phyloP scores from a whole-genome alignment of 1,140 invertebrate species.

The Metopolophium dirhodum region DNA sequence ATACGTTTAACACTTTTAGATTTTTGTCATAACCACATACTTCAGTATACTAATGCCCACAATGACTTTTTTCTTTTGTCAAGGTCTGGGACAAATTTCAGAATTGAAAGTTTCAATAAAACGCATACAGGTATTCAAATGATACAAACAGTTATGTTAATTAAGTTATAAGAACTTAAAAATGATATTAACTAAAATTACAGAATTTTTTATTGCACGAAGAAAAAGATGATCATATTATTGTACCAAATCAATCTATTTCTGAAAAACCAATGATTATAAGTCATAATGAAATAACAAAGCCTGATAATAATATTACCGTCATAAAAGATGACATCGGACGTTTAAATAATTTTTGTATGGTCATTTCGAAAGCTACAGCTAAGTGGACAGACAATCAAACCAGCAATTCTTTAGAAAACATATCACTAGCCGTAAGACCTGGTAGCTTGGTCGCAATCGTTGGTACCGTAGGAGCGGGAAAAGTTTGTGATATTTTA shows the following conservation, averaged over 20 bases:
- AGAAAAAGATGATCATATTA: conserved; percentile 64
- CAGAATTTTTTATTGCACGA: conserved; percentile 74
- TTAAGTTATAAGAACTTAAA: background rate
- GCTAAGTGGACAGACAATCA: conserved; percentile 70
- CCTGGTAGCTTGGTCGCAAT: conserved; percentile 75
- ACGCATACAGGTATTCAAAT: conserved; percentile 65
- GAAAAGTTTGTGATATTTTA: conserved; percentile 70
- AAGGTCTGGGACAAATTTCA: conserved; percentile 69
- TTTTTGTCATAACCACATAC: conserved; percentile 77
- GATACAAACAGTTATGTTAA: background rate
- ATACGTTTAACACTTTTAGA: conserved; percentile 61
- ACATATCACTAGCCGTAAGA: conserved; percentile 71
- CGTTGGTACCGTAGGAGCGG: conserved; percentile 82
- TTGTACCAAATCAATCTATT: background rate
- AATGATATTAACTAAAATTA: conserved; percentile 61
- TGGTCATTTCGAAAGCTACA: conserved; percentile 67
- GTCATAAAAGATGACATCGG: conserved; percentile 61
- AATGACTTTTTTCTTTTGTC: conserved; percentile 74
- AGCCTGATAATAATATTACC: background rate
- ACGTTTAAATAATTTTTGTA: conserved; percentile 66
- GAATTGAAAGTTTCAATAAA: conserved; percentile 73
- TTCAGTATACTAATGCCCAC: conserved; percentile 75
- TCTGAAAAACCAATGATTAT: background rate
- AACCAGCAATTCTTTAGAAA: conserved; percentile 68
- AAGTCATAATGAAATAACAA: background rate